Conservation (phyloP, 2,113 vertebrate species). For the Mesocricetus auratus region DNA sequence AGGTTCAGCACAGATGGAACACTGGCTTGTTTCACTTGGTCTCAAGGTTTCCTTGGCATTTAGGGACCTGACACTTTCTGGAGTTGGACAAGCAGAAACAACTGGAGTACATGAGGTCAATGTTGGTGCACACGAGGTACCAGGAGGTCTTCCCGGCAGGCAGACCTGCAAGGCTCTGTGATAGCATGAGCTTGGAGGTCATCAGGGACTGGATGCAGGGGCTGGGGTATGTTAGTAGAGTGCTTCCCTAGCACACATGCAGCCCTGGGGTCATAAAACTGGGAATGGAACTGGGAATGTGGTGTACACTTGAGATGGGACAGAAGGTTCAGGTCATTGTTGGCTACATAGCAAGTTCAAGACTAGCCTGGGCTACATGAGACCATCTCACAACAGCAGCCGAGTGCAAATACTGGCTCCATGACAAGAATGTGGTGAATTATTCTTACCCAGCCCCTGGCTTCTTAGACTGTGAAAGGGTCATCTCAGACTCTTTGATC, state of each 20-base stretch:
- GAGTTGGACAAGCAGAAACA: conserved; percentile 26
- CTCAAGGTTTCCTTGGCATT: conserved; percentile 8
- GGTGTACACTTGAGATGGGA: neutral
- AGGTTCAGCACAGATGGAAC: neutral
- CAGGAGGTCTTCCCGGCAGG: neutral
- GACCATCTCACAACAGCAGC: neutral
- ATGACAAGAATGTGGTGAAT: neutral
- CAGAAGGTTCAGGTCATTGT: neutral
- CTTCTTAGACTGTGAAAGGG: neutral
- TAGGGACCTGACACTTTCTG: neutral
- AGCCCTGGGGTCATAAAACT: neutral
- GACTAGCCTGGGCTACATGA: neutral
- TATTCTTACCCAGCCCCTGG: neutral
- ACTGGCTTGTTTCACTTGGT: conserved; percentile 25
- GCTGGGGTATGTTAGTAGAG: neutral
- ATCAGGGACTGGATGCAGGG: neutral
- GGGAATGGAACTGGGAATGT: rapidly evolving
- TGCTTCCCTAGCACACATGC: neutral
- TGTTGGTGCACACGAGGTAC: neutral
- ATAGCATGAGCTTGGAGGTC: neutral
- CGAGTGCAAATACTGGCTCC: neutral
- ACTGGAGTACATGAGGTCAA: neutral
- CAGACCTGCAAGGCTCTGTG: neutral
- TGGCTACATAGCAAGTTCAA: neutral
- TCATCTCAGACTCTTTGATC: neutral